A percentile compares a stretch with the other conserved stretches of the same genome.
Conservation (phyloP, 2,888 invertebrate genomes). For the Rhingia rostrata region DNA sequence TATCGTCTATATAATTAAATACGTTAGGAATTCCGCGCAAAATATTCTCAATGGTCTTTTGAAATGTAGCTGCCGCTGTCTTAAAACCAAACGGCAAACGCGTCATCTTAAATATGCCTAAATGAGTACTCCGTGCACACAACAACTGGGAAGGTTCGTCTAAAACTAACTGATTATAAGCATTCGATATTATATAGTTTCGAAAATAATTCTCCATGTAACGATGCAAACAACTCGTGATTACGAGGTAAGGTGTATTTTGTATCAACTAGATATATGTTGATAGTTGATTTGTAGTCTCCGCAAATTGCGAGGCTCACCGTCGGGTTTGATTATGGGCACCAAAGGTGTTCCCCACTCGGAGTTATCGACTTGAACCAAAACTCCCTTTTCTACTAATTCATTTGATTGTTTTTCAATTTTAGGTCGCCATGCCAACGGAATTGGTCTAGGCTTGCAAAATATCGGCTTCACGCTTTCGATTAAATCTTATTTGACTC, state of each 20-base stretch:
- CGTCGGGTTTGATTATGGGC: slow-evolving; percentile 14
- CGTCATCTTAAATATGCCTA: slow-evolving; percentile 64
- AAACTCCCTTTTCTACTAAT: slow-evolving; percentile 24
- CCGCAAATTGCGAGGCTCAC: slow-evolving; percentile 33
- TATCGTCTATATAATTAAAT: slow-evolving; percentile 76
- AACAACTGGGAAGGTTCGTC: slow-evolving; percentile 75
- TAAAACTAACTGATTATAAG: slow-evolving; percentile 78
- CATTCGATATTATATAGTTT: slow-evolving; percentile 76
- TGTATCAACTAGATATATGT: slow-evolving; percentile 11
- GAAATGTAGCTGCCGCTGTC: slow-evolving; percentile 77
- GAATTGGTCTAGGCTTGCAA: slow-evolving; percentile 33
- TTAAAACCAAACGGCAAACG: slow-evolving; percentile 76
- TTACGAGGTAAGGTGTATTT: slow-evolving; percentile 45
- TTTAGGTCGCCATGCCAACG: slow-evolving; percentile 44
- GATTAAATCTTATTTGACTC: not conserved
- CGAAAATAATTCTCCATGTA: slow-evolving; percentile 61
- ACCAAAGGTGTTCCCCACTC: slow-evolving; percentile 52
- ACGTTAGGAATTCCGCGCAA: slow-evolving; percentile 74
- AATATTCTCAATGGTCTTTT: slow-evolving; percentile 77
- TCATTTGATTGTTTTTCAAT: slow-evolving; percentile 34
- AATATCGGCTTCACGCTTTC: slow-evolving; percentile 25
- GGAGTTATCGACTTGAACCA: slow-evolving; percentile 38
- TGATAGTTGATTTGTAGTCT: slow-evolving; percentile 46
- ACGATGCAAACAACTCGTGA: slow-evolving; percentile 28
- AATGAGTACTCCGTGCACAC: slow-evolving; percentile 76